Evolutionary conservation across 2,888 invertebrate species (phyloP), one percentile per base, ranked within the genome.

Genomic region (Zelleria hepariella): DNA sequence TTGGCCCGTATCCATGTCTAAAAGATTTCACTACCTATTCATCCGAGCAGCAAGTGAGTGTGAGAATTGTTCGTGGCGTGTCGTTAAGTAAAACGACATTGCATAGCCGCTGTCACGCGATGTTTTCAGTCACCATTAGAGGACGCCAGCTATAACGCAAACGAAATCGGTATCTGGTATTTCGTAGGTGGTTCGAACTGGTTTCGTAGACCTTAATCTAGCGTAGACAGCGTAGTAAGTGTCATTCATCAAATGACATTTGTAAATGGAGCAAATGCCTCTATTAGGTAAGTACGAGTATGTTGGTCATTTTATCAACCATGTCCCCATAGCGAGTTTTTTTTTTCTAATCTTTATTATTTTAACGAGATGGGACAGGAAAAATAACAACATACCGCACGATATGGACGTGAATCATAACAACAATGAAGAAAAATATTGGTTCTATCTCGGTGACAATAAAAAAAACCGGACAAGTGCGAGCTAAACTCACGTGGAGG

Each of bases 51-150:
- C 54, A 25, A 26, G 42, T 32, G 57, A 47, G 57, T 47, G 48
- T 57, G 57, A 48, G 47, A 57, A 57, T 48, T 48, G 48, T 57
- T 47, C 18, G 42, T 48, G 48, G 48, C 47, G 57, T 57, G 57
- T n/a, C 57, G 57, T 48, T 47, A 57, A 32, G 24, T 52, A 21
- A 26, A 51, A 51, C 20, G 51, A 42, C 58, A 51, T 58, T 58
- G 57, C 15, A 47, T 15, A 57, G 20, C 27, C 8, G 21, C 25
- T 32, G 60, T 60, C 60, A 60, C 57, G 60, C 57, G 47, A 60
- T 53, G 52, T 60, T 26, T 54, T 42, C 32, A 53, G n/a, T 42
- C 59, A 15, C 51, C 32, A 51, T 59, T 47, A 59, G 56, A 59
- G 59, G 59, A 59, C 56, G 25, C 25, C 25, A 8, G 24, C 55